phyloP scores from a whole-genome alignment of 2,113 vertebrate genomes.

The Aspidoscelis tigris region DNA sequence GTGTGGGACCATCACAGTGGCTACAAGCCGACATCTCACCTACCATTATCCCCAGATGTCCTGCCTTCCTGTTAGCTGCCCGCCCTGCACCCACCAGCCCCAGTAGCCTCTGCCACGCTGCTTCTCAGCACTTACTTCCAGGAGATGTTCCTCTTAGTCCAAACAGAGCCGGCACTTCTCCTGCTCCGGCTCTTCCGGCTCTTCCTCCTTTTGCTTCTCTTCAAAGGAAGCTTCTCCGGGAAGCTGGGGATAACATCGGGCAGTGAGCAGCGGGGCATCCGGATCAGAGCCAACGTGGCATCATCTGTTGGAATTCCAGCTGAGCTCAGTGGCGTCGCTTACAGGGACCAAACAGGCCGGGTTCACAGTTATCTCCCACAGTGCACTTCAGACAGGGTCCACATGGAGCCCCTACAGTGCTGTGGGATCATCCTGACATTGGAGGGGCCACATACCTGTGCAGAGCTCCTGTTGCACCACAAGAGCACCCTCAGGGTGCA shows the following conservation, averaged over 20 bases:
- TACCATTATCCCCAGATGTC: no score
- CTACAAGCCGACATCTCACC: no score
- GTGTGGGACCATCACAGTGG: no score
- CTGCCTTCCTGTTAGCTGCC: neutral
- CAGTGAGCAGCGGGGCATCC: conserved; percentile 77
- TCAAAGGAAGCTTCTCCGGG: conserved; percentile 38
- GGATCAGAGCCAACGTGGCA: conserved; percentile 74
- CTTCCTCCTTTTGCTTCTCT: conserved; percentile 2
- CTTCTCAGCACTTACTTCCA: conserved; percentile 72
- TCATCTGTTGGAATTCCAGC: conserved; percentile 61
- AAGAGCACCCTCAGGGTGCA: no score
- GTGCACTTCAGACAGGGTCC: no score
- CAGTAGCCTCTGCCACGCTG: no score
- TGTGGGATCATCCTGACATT: no score
- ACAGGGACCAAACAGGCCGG: neutral
- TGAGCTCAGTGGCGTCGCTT: neutral
- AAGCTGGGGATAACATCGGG: conserved; percentile 64
- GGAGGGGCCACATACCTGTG: no score
- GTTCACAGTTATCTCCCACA: no score
- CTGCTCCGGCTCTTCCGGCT: conserved; percentile 29
- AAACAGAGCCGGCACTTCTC: conserved; percentile 56
- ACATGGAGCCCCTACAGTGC: no score
- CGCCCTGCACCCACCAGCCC: neutral
- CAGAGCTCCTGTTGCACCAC: no score
- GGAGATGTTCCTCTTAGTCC: conserved; percentile 76